Percentiles rank a stretch among this genome's conserved stretches.
These are phyloP conservation scores for Vesta saturnalis DNA, from an alignment of 2,888 invertebrate species.

Conservation along the genomic window DNA sequence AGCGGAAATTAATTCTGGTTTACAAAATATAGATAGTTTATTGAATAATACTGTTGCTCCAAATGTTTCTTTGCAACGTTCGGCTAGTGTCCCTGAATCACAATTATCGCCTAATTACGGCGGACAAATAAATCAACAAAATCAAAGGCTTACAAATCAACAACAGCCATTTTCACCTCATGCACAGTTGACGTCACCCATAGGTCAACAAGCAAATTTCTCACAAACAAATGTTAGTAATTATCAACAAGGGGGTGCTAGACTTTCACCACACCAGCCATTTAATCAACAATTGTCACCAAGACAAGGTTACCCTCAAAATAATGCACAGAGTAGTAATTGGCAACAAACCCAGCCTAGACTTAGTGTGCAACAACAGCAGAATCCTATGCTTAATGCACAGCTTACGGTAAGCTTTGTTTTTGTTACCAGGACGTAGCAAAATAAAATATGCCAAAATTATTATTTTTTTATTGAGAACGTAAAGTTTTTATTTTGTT, in stretches of 20 bases:
- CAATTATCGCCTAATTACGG: conserved; percentile 69
- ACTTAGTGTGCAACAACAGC: conserved; percentile 76
- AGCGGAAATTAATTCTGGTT: conserved; percentile 65
- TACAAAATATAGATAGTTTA: conserved; percentile 83
- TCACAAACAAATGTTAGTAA: conserved; percentile 54
- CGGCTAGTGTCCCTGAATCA: conserved; percentile 67
- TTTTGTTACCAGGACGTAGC: too few species aligned
- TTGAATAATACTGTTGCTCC: conserved; percentile 88
- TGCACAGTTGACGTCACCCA: conserved; percentile 62
- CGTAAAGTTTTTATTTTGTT: too few species aligned
- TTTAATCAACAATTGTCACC: conserved; percentile 69
- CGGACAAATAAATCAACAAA: conserved; percentile 57
- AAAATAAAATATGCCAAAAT: too few species aligned
- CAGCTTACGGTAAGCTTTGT: conserved; percentile 84
- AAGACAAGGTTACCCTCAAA: conserved; percentile 41
- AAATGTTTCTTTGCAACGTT: conserved; percentile 86
- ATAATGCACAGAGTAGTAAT: conserved; percentile 46
- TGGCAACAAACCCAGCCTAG: conserved; percentile 64
- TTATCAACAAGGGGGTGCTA: conserved; percentile 61
- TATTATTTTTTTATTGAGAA: too few species aligned
- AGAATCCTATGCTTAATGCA: conserved; percentile 90
- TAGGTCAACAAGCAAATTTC: conserved; percentile 55
- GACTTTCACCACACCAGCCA: conserved; percentile 68
- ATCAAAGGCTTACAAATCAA: conserved; percentile 52
- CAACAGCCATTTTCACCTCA: conserved; percentile 63